A percentile compares a stretch with the other conserved stretches of the same genome.
Evolutionary conservation across 2,797 vertebrate species (phyloP).

Genomic region (Clarias laeviceps): DNA sequence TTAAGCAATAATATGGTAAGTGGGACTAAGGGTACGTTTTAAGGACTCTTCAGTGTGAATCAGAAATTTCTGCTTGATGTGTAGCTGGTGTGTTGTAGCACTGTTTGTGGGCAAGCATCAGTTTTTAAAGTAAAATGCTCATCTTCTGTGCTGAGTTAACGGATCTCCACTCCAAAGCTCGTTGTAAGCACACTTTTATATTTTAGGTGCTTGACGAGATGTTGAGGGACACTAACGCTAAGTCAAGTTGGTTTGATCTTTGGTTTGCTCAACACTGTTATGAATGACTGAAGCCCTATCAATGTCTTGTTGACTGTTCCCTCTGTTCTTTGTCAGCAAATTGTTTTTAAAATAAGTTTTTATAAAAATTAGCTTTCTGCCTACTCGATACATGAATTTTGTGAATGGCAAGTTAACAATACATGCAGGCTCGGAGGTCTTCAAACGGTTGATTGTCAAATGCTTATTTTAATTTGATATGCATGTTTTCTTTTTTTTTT

Average conservation of each 20-base stretch:
- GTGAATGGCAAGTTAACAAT: background rate
- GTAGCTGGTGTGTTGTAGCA: background rate
- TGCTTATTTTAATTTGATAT: background rate
- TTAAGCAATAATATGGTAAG: background rate
- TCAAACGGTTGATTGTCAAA: background rate
- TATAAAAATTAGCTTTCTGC: background rate
- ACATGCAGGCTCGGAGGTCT: background rate
- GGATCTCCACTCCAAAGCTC: background rate
- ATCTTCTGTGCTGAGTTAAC: background rate
- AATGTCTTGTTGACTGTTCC: background rate
- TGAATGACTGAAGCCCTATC: background rate
- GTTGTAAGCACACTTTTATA: background rate
- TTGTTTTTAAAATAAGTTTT: background rate
- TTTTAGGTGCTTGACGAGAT: background rate
- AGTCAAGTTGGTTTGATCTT: background rate
- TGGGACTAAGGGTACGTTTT: background rate
- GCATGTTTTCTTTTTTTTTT: background rate
- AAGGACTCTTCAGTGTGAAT: background rate
- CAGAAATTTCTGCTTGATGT: background rate
- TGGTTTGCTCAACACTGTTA: background rate
- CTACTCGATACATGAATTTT: background rate
- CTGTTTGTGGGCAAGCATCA: background rate
- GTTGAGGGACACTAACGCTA: background rate
- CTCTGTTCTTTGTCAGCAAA: background rate
- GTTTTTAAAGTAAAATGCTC: background rate